phyloP scores from a whole-genome alignment of 1,140 invertebrate genomes.

The Luehdorfia chinensis region DNA sequence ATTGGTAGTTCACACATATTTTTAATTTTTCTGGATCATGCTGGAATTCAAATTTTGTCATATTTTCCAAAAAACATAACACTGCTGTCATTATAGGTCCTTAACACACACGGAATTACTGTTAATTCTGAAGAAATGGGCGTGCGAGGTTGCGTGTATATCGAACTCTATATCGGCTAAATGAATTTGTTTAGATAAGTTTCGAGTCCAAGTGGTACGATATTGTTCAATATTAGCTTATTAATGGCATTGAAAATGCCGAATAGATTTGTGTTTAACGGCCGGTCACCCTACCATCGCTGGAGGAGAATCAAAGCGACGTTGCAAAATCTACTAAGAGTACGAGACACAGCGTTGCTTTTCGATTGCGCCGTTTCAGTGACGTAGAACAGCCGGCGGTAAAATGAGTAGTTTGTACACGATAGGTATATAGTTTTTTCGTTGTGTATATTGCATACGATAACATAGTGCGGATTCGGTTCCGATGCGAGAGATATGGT shows the following conservation, averaged over 20 bases:
- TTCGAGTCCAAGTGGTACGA: constrained; percentile 5
- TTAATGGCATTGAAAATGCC: constrained; percentile 14
- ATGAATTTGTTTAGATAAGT: constrained; percentile 10
- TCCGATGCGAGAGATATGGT: constrained; percentile 1
- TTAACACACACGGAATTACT: too few species aligned
- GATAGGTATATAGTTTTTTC: neutral
- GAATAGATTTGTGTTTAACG: neutral
- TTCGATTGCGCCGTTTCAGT: too few species aligned
- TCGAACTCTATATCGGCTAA: constrained; percentile 1
- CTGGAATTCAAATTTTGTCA: too few species aligned
- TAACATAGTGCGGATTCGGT: neutral
- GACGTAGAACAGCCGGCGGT: too few species aligned
- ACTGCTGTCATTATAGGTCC: too few species aligned
- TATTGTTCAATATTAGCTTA: constrained; percentile 11
- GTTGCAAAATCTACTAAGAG: neutral
- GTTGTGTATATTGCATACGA: neutral
- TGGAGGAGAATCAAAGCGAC: neutral
- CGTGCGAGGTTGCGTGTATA: constrained; percentile 1
- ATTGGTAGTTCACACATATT: too few species aligned
- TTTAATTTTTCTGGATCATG: too few species aligned
- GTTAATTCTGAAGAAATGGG: neutral
- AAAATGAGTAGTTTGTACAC: too few species aligned
- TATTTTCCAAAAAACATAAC: too few species aligned
- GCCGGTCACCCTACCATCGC: neutral
- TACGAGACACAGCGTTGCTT: neutral